These are phyloP conservation scores for Buathra laborator DNA, from an alignment of 2,888 invertebrate species.

Conservation along the genomic window DNA sequence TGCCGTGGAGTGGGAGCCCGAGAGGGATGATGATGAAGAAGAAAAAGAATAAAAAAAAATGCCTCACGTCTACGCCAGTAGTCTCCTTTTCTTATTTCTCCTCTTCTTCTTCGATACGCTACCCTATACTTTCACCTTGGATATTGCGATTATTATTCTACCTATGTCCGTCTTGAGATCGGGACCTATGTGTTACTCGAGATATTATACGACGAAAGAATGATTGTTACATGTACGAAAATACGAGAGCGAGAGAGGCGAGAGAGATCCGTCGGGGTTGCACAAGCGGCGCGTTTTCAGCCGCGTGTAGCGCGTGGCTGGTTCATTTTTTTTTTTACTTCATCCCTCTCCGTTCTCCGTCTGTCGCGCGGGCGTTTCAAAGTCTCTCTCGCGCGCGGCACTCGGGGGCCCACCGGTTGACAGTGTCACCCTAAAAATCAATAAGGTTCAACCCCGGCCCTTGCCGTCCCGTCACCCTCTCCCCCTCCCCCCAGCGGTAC, in stretches of 20 bases:
- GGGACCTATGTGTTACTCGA: neutral
- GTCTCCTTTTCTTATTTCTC: constrained; percentile 10
- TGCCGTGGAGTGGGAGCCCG: neutral
- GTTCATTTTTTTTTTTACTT: constrained; percentile 82
- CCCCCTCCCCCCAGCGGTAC: constrained; percentile 32
- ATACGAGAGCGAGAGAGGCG: constrained; percentile 5
- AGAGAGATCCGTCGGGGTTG: constrained; percentile 35
- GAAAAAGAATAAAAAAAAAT: constrained; percentile 12
- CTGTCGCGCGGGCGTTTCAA: constrained; percentile 4
- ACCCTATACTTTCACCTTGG: neutral
- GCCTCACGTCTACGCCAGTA: constrained; percentile 24
- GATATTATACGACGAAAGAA: constrained; percentile 28
- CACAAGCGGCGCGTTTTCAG: constrained; percentile 71
- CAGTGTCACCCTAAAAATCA: constrained; percentile 90
- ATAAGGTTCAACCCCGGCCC: constrained; percentile 87
- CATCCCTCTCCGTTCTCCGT: constrained; percentile 70
- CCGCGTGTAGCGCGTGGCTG: constrained; percentile 76
- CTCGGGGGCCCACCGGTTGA: constrained; percentile 86
- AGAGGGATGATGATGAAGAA: constrained; percentile 16
- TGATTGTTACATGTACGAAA: constrained; percentile 15
- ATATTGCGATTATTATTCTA: constrained; percentile 3
- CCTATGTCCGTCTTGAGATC: constrained; percentile 11
- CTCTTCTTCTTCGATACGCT: neutral
- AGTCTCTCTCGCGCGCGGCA: constrained; percentile 74
- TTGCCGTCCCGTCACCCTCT: constrained; percentile 84